A percentile compares a stretch with the other conserved stretches of the same genome.
phyloP scores from a whole-genome alignment of 2,888 invertebrate genomes.

The Baccha elongata region DNA sequence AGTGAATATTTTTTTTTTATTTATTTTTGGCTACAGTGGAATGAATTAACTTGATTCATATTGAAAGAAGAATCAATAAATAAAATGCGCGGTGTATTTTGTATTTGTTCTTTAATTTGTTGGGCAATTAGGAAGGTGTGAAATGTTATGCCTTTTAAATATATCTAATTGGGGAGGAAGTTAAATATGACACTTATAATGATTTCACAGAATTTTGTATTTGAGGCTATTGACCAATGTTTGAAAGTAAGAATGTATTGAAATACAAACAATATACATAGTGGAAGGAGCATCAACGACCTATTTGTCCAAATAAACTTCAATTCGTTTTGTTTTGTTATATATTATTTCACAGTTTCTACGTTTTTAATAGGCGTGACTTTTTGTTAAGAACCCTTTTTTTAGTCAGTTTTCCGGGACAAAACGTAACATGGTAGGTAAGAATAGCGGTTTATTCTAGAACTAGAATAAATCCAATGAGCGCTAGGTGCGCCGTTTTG shows the following conservation, averaged over 20 bases:
- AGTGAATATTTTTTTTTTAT: not conserved
- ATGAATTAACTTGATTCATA: slow-evolving; percentile 21
- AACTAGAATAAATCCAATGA: no score
- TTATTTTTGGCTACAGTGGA: not conserved
- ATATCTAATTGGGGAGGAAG: slow-evolving; percentile 10
- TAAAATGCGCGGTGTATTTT: not conserved
- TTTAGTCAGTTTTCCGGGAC: no score
- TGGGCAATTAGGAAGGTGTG: slow-evolving; percentile 11
- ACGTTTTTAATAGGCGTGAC: no score
- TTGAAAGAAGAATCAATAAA: slow-evolving; percentile 19
- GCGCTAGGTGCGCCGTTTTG: no score
- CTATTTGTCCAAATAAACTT: no score
- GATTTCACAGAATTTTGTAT: not conserved
- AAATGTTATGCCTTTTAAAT: slow-evolving; percentile 12
- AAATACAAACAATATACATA: not conserved
- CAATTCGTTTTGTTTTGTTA: no score
- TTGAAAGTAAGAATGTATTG: not conserved
- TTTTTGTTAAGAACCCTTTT: no score
- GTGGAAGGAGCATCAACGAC: no score
- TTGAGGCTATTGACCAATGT: not conserved
- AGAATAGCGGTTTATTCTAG: no score
- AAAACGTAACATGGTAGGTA: no score
- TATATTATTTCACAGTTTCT: no score
- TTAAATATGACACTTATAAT: not conserved
- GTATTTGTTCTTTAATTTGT: not conserved